These are phyloP conservation scores for Malurus elegans DNA, from an alignment of 2,113 vertebrate genomes.

Conservation along the genomic window DNA sequence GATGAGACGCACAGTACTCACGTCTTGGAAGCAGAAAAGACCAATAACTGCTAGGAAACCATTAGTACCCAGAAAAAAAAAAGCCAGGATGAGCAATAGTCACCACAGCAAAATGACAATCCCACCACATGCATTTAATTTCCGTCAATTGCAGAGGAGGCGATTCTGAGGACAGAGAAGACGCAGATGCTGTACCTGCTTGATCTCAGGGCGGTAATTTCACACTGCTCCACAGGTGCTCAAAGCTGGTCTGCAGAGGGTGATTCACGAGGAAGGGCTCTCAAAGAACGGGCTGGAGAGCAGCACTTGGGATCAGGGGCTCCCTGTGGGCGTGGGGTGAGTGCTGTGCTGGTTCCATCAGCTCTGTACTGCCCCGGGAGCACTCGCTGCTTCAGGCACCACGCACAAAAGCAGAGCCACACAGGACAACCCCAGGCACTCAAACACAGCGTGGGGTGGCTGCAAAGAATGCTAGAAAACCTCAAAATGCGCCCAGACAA, in stretches of 20 bases:
- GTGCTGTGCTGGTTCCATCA: neutral
- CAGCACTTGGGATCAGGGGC: neutral
- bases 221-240: neutral
- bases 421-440: neutral
- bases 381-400: neutral
- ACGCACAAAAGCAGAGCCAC: neutral
- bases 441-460: fast-evolving
- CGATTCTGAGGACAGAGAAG: neutral
- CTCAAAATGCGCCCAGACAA: neutral
- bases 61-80: neutral
- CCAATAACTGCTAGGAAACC: neutral
- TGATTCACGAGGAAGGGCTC: neutral
- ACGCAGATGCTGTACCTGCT: neutral
- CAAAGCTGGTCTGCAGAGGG: neutral
- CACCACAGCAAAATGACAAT: neutral
- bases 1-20: neutral
- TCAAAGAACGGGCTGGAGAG: neutral
- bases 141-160: neutral
- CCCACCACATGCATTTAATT: neutral
- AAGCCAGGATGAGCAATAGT: neutral
- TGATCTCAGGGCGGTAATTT: neutral
- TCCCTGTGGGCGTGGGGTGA: neutral
- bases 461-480: neutral
- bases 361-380: neutral
- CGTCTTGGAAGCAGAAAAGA: neutral